Conservation (phyloP, 1,140 invertebrate genomes). For the Pissodes strobi region DNA sequence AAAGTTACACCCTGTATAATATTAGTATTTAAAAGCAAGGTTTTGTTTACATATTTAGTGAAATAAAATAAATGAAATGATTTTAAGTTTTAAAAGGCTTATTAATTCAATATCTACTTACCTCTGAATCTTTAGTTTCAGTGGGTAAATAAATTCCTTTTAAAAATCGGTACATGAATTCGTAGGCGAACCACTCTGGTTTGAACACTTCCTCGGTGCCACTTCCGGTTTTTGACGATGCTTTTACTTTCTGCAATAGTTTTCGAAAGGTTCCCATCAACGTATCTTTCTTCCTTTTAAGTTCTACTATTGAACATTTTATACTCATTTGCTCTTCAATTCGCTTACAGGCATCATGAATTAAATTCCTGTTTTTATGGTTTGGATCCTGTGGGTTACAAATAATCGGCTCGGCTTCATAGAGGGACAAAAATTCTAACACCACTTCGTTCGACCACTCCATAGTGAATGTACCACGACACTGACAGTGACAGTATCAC, state of each 20-base stretch:
- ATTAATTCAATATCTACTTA: too few relatives aligned
- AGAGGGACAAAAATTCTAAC: background rate
- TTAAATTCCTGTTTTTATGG: background rate
- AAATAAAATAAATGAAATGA: too few relatives aligned
- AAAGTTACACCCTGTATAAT: too few relatives aligned
- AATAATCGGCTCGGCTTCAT: constrained; percentile 2
- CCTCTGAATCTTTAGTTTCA: too few relatives aligned
- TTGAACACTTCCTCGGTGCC: constrained; percentile 33
- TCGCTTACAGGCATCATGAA: background rate
- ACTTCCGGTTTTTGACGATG: constrained; percentile 17
- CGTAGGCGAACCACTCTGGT: constrained; percentile 35
- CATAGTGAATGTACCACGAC: background rate
- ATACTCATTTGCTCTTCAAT: background rate
- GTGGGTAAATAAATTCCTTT: too few relatives aligned
- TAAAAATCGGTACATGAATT: too few relatives aligned
- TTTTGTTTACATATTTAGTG: too few relatives aligned
- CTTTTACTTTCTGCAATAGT: too few relatives aligned
- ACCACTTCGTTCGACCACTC: too few relatives aligned
- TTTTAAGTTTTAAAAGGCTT: too few relatives aligned
- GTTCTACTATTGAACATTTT: background rate
- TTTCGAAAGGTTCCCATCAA: background rate
- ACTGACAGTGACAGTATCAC: background rate
- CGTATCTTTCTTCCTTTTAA: background rate
- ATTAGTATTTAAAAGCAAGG: too few relatives aligned
- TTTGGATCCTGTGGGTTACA: background rate